Conservation (phyloP, 2,113 vertebrate genomes). For the Triplophysa siluroides region DNA sequence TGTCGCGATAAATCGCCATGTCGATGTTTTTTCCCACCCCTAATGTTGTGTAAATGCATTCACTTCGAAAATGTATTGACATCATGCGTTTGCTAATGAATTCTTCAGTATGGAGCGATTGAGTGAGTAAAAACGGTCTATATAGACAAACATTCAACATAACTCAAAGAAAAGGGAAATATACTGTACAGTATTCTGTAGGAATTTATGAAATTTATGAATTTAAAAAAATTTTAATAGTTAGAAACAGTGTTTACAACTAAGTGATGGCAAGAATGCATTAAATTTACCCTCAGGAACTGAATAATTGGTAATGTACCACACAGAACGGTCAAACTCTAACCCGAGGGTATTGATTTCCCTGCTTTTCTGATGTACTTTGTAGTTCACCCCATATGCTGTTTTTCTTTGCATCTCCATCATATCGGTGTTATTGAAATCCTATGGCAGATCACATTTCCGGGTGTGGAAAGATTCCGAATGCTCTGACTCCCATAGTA, state of each 20-base stretch:
- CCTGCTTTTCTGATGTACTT: background rate
- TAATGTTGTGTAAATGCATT: background rate
- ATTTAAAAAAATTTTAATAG: no score
- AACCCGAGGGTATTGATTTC: background rate
- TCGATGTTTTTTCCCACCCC: no score
- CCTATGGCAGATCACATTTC: constrained; percentile 12
- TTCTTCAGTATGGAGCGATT: constrained; percentile 18
- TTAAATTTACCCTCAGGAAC: background rate
- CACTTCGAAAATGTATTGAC: background rate
- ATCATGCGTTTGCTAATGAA: background rate
- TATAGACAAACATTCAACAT: constrained; percentile 4
- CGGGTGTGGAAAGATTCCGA: constrained; percentile 29
- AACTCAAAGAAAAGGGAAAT: background rate
- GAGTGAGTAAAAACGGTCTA: background rate
- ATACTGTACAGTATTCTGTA: no score
- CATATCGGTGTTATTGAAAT: constrained; percentile 20
- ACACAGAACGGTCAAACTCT: background rate
- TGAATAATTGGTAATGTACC: background rate
- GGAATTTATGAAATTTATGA: no score
- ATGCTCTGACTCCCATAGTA: constrained; percentile 32
- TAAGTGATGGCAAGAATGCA: constrained; percentile 6
- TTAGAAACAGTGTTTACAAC: no score
- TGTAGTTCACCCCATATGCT: background rate
- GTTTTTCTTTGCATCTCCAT: background rate
- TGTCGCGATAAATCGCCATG: no score